These are phyloP conservation scores for Cassiopea xamachana DNA, from an alignment of 30 jellyfish, hydroid and myxozoan species.

Conservation along the genomic window DNA sequence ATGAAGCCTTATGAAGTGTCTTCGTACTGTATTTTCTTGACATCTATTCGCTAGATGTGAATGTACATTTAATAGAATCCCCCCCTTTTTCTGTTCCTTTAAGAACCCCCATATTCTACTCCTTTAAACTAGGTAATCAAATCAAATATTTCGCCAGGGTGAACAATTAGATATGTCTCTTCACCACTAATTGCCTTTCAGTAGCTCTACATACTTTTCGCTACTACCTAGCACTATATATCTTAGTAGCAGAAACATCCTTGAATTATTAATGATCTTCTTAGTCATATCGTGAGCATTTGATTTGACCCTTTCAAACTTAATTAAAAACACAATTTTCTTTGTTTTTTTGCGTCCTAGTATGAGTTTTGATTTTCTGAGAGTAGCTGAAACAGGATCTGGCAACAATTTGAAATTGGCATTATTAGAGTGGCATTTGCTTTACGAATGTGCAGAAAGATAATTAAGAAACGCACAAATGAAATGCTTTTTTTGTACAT, in stretches of 20 bases:
- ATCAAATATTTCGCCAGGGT: too few species aligned
- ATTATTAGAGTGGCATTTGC: not conserved
- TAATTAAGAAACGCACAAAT: not conserved
- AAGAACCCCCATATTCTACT: too few species aligned
- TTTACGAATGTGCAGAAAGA: not conserved
- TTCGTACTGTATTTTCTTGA: too few species aligned
- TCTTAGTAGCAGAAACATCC: too few species aligned
- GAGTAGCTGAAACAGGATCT: not conserved
- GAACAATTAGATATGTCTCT: not conserved
- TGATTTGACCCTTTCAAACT: not conserved
- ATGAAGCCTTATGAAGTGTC: too few species aligned
- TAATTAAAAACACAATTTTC: not conserved
- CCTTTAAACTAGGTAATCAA: too few species aligned
- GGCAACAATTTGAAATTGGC: not conserved
- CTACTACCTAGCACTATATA: not conserved
- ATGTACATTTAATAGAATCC: too few species aligned
- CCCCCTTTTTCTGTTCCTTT: too few species aligned
- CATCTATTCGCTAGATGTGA: too few species aligned
- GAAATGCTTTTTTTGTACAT: too few species aligned
- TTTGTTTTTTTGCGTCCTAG: not conserved
- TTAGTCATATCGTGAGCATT: not conserved
- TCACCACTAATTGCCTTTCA: not conserved
- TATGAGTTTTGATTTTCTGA: not conserved
- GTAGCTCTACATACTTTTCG: not conserved
- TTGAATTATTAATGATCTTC: not conserved